Evolutionary conservation across 2,888 invertebrate genomes (phyloP).

Genomic region (Nomada fabriciana): DNA sequence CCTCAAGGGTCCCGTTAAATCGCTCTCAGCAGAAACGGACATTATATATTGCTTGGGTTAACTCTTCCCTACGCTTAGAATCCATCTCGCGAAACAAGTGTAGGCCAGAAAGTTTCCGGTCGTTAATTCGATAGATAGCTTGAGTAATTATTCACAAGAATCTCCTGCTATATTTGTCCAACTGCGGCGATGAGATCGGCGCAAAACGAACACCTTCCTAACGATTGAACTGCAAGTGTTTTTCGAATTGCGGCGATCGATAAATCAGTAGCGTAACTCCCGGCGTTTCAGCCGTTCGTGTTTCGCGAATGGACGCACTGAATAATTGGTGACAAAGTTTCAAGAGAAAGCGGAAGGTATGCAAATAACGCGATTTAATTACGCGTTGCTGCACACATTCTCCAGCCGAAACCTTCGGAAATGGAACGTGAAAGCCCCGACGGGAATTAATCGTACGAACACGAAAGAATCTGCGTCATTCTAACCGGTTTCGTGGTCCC

Average conservation of each 20-base stretch:
- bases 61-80: constrained; percentile 16
- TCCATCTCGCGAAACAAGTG: constrained; percentile 32
- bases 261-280: constrained; percentile 38
- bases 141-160: constrained; percentile 16
- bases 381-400: constrained; percentile 38
- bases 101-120: background rate
- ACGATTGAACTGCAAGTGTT: background rate
- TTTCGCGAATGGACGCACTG: constrained; percentile 43
- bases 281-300: constrained; percentile 11
- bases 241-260: constrained; percentile 2
- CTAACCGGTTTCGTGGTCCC: constrained; percentile 20
- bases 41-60: constrained; percentile 7
- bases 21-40: constrained; percentile 31
- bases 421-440: constrained; percentile 36
- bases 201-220: background rate
- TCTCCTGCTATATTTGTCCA: background rate
- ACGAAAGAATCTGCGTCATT: constrained; percentile 27
- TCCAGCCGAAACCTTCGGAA: constrained; percentile 10
- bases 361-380: constrained; percentile 65
- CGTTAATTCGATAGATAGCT: background rate
- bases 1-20: constrained; percentile 51
- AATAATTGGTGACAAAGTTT: constrained; percentile 58
- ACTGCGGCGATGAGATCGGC: background rate
- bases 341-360: constrained; percentile 54
- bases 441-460: constrained; percentile 30